A percentile compares a stretch with the other conserved stretches of the same genome.
These are phyloP conservation scores for Drosophila imparisetae DNA, from an alignment of 2,888 invertebrate species.

Conservation along the genomic window DNA sequence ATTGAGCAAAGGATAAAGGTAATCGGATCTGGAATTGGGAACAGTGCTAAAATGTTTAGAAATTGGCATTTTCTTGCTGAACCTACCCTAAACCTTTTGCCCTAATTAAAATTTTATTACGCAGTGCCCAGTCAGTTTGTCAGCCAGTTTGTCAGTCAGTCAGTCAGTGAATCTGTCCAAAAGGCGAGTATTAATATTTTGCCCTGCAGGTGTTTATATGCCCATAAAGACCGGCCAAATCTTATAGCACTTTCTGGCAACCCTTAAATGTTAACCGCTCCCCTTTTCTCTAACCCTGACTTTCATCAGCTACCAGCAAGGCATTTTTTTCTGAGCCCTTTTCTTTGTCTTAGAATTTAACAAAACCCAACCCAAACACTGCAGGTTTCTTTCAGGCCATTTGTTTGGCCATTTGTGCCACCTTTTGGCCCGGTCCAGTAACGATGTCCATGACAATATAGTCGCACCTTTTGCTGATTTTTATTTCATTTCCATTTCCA, in stretches of 20 bases:
- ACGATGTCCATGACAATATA: slow-evolving; percentile 59
- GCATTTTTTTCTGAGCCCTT: slow-evolving; percentile 20
- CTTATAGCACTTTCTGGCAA: slow-evolving; percentile 14
- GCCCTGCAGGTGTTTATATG: slow-evolving; percentile 67
- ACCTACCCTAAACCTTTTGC: not conserved
- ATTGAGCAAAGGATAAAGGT: not conserved
- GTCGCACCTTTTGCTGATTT: slow-evolving; percentile 78
- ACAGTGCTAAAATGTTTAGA: not conserved
- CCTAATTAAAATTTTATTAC: slow-evolving; percentile 52
- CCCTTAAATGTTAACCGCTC: slow-evolving; percentile 15
- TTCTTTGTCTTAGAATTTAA: slow-evolving; percentile 47
- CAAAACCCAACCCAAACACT: not conserved
- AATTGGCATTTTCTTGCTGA: not conserved
- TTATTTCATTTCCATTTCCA: slow-evolving; percentile 77
- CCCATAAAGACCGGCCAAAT: slow-evolving; percentile 56
- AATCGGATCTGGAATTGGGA: not conserved
- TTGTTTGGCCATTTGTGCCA: slow-evolving; percentile 51
- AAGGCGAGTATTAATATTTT: slow-evolving; percentile 46
- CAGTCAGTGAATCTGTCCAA: slow-evolving; percentile 12
- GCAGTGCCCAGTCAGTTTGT: not conserved
- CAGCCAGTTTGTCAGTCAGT: not conserved
- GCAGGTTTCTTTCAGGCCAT: slow-evolving; percentile 31
- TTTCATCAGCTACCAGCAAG: slow-evolving; percentile 3
- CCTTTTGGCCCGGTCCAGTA: slow-evolving; percentile 35
- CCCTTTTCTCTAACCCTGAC: not conserved